Base-by-base conservation (phyloP, 2,888 invertebrate genomes). In the Eurytoma adleriae region DNA sequence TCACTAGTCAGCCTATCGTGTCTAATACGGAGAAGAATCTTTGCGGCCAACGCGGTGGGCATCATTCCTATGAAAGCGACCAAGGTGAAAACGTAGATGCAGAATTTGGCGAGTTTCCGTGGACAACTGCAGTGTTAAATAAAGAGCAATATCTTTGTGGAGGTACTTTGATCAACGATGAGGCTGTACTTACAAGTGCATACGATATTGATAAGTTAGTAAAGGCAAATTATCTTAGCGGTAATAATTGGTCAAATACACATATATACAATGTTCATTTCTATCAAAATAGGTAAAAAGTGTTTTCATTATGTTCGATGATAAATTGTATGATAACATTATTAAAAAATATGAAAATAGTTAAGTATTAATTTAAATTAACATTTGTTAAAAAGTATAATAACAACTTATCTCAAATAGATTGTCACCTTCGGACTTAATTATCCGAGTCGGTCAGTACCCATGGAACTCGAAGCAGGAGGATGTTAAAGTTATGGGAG, bases 101-200 rank as follows among this genome's bases (percentile, higher is more conserved):
- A 2, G 20, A 24, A 30, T 0, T 3, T n/a, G 64, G 56, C 12
- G 69, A 77, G 12, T 77, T 77, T n/a, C 61, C 76, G 2, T 77
- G 76, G 76, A 67, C 56, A 20, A 62, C 62, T 3, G 69, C 69
- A 3, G 52, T 76, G 5, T 54, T 77, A 24, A 18, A 1, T 14
- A 59, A 50, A 48, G 24, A 59, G n/a, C 27, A 3, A 0, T 50
- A 77, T 18, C 61, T 52, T 27, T 67, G 69, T 27, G 76, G 54
- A 7, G 76, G 76, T 7, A 40, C 76, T 0, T 20, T 77, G 62
- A 77, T 77, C 5, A 62, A 77, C 56, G 24, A 62, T 24, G 54
- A 52, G 18, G 69, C 48, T 3, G 56, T 77, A 0, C 56, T 77
- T 14, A 77, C 76, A 0, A 48, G 62, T 2, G 69, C 69, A 0